Evolutionary conservation across 2,797 vertebrate genomes (phyloP), one percentile per base, ranked within the genome.

Genomic region (Hybognathus amarus): DNA sequence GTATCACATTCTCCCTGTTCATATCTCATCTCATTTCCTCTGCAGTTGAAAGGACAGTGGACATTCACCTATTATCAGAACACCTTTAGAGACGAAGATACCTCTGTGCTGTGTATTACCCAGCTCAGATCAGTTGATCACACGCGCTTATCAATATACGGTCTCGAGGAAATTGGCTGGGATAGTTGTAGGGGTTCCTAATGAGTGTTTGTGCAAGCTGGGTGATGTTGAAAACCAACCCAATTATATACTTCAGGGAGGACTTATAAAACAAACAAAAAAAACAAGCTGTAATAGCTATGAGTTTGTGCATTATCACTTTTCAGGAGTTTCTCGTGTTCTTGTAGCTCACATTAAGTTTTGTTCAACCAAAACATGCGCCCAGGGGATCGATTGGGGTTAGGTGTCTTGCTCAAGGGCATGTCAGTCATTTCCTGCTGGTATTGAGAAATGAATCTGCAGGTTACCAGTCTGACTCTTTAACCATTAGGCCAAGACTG

Each of bases 181-280:
- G 74, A 71, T 78, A 82, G 75, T 75, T 56, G 74, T 4, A 77
- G 18, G 70, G 73, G 45, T 54, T 81, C 54, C 81, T 89, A 86
- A 90, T 88, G 84, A 87, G 77, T 82, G 54, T 81, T 78, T 73
- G 69, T 86, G 64, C 54, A 38, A 77, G 67, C 77, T 66, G 78
- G 63, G 77, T 56, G 70, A 77, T 18, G 47, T 70, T 38, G 75
- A 56, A 40, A 68, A 86, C 38, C 54, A 47, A 78, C 78, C 54
- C 61, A 56, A 89, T 90, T 87, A 90, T 63, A 82, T 73, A 89
- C 90, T 89, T 87, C 24, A 67, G 85, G 83, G 83, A 84, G 54
- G 77, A 50, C 66, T 69, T 82, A 86, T 83, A 22, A 17, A 38
- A 76, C 81, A 30, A 27, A 30, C 40, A 6, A 84, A 89, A 2